Base-by-base conservation (phyloP, 2,888 invertebrate genomes). In the Torymus aiolomorphi region DNA sequence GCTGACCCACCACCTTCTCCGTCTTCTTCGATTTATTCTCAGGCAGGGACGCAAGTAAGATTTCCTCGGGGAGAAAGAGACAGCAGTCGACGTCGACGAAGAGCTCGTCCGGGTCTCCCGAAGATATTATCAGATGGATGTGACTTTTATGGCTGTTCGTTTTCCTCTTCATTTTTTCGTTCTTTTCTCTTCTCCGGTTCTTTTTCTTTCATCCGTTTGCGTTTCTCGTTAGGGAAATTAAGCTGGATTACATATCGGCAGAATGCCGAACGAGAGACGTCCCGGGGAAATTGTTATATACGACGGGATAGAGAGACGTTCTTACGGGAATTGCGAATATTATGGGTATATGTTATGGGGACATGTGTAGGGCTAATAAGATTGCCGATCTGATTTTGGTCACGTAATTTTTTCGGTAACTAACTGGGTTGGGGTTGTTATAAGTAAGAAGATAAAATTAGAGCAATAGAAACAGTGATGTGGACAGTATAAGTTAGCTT, bases 41-140 rank as follows among this genome's bases (percentile, higher is more conserved):
- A 14, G 16, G 13, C 31, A 10, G 66, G 8, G 57, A 65, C 61
- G 61, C n/a, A 18, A 67, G 76, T 76, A 69, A 69, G 69, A 76
- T 76, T 76, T 76, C 76, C 76, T 76, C 18, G 14, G 76, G 76
- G 69, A 69, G 8, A 42, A 10, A 42, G 69, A n/a, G 18, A 69
- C 76, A 69, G 62, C 67, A 69, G 69, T 69, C 52, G 69, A 54
- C 20, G 52, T n/a, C 31, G 65, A 51, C 76, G 54, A 49, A 51
- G 51, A 49, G 18, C 18, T 31, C 63, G 49, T 52, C 20, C 14
- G 20, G 54, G 56, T 31, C 51, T 61, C 56, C 61, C 54, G 16
- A 56, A 42, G 69, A 69, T 76, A 76, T 76, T 62, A 76, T 76
- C 76, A 49, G 61, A 62, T 76, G 56, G 67, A 66, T 61, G 51